A percentile compares a stretch with the other conserved stretches of the same genome.
These are phyloP conservation scores for Octodon degus DNA, from an alignment of 2,113 vertebrate genomes.

Conservation along the genomic window DNA sequence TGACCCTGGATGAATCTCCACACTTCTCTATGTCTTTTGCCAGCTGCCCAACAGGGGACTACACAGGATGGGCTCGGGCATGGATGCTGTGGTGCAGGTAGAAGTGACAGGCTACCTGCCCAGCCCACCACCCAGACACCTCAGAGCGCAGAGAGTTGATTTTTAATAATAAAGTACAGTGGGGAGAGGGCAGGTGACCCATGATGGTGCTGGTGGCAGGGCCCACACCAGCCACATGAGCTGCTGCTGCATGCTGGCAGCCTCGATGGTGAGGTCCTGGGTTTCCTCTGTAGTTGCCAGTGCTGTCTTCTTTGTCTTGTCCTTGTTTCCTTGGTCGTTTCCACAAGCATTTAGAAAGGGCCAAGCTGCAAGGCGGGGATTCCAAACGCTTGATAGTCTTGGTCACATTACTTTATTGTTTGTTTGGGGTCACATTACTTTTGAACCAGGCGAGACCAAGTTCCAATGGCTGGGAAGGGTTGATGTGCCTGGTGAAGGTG, in stretches of 20 bases:
- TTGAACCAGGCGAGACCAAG: constrained; percentile 96
- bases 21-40: not conserved
- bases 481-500: constrained; percentile 98
- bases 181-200: not conserved
- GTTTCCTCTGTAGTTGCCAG: constrained; percentile 97
- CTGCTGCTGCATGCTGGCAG: constrained; percentile 92
- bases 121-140: no score
- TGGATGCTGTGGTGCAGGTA: not conserved
- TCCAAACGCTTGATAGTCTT: constrained; percentile 98
- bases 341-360: constrained; percentile 93
- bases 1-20: not conserved
- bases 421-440: constrained; percentile 71
- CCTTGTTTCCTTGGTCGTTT: constrained; percentile 94
- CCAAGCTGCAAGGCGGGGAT: no score
- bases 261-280: constrained; percentile 95
- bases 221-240: constrained; percentile 55
- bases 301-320: constrained; percentile 95
- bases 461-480: constrained; percentile 95
- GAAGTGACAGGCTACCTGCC: no score
- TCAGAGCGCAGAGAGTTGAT: no score
- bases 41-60: not conserved
- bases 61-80: not conserved
- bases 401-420: constrained; percentile 70
- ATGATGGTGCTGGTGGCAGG: not conserved
- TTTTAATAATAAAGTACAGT: not conserved